phyloP scores from a whole-genome alignment of 2,113 vertebrate species.

The Colossoma macropomum region DNA sequence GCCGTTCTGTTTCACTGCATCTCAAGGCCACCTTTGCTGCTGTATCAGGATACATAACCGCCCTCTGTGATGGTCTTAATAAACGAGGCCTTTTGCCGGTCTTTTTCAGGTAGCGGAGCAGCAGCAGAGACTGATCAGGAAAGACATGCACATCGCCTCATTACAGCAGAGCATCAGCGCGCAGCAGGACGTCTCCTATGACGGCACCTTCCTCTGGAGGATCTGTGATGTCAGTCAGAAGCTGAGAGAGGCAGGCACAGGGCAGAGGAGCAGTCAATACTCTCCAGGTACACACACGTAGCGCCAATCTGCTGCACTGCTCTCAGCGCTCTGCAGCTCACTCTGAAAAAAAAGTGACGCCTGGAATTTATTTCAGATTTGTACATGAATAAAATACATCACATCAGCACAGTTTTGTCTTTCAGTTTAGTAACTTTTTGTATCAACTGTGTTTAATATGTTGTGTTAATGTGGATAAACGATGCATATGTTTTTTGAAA shows the following conservation, averaged over 20 bases:
- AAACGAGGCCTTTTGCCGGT: conserved; percentile 15
- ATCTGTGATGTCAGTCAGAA: conserved; percentile 79
- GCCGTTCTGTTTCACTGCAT: not conserved
- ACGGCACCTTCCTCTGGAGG: conserved; percentile 85
- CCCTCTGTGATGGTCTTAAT: not conserved
- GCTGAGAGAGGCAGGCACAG: conserved; percentile 79
- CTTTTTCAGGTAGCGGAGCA: conserved; percentile 76
- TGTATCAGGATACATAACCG: conserved; percentile 9
- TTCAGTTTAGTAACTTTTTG: too few species aligned
- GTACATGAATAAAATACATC: not conserved
- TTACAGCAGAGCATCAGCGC: conserved; percentile 77
- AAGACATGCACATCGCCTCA: conserved; percentile 75
- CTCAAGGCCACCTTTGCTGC: not conserved
- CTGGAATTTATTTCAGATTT: not conserved
- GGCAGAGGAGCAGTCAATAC: conserved; percentile 77
- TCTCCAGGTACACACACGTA: conserved; percentile 79
- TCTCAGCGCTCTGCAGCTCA: not conserved
- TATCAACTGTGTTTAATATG: too few species aligned
- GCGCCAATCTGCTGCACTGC: not conserved
- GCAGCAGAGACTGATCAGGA: conserved; percentile 79
- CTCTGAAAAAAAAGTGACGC: not conserved
- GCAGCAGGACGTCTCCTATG: conserved; percentile 80
- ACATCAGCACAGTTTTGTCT: not conserved
- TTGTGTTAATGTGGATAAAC: too few species aligned
- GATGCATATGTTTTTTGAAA: too few species aligned